Percentiles rank a stretch among this genome's conserved stretches.
Conservation (phyloP, 35 echinoderm and acorn worm genomes). For the Acanthaster planci region DNA sequence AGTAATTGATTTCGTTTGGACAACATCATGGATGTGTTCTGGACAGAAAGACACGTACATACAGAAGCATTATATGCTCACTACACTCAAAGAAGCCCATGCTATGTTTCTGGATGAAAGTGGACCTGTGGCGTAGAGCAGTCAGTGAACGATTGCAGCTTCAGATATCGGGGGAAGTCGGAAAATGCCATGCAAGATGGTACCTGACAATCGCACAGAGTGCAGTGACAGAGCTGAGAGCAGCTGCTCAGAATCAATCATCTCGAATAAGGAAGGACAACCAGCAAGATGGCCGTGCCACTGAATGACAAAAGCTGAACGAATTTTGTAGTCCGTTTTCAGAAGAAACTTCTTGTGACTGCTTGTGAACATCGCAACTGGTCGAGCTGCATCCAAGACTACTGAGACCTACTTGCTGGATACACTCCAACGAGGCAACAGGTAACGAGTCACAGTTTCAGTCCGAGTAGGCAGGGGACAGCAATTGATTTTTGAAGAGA, state of each 20-base stretch:
- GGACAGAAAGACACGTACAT: too few relatives aligned
- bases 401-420: constrained; percentile 3
- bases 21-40: too few relatives aligned
- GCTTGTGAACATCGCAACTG: constrained; percentile 36
- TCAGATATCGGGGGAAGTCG: constrained; percentile 72
- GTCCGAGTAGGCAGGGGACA: constrained; percentile 41
- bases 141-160: constrained; percentile 69
- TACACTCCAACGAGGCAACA: neutral
- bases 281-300: constrained; percentile 5
- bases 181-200: constrained; percentile 58
- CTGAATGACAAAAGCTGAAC: constrained; percentile 20
- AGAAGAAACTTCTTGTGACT: neutral
- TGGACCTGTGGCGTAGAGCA: constrained; percentile 75
- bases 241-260: constrained; percentile 18
- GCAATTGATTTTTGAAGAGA: too few relatives aligned
- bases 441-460: too few relatives aligned
- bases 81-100: constrained; percentile 49
- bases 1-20: too few relatives aligned
- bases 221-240: constrained; percentile 53
- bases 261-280: constrained; percentile 22
- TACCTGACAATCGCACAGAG: constrained; percentile 59
- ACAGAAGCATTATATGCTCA: too few relatives aligned
- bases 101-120: constrained; percentile 44
- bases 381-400: constrained; percentile 6
- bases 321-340: constrained; percentile 6